Base-by-base conservation (phyloP, 2,113 vertebrate genomes). In the Barnardius zonarius region DNA sequence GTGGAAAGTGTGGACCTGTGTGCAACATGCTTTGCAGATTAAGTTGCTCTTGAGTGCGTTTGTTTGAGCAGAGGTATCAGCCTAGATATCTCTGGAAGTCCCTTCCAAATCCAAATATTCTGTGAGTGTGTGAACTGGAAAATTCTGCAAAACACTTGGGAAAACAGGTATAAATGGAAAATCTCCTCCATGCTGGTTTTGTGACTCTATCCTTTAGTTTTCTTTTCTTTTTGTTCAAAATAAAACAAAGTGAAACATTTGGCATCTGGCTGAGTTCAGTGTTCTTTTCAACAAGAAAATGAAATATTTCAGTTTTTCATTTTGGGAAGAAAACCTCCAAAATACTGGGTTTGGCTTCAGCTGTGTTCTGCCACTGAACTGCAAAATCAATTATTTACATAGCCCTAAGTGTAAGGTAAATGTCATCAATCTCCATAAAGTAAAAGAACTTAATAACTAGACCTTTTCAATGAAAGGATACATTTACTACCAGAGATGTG, bases 321-420 rank as follows among this genome's bases (percentile, higher is more conserved):
- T 96, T 88, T 94, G 86, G 73, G 83, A 93, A 92, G 83, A 70
- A 88, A 46, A 7, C 8, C 4, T 44, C 59, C 51, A 74, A 94
- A 95, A 94, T 83, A 95, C 90, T 95, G 11, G 11, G 8, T 81
- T 95, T 94, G 92, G 83, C 81, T 92, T 92, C 61, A 75, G 46
- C 39, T 37, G 11, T 48, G 18, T 91, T 82, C 83, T 89, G 57
- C 64, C 83, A 37, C 24, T 94, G 69, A 90, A 62, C 66, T 92
- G 86, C 67, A 87, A 90, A 95, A 87, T 78, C 80, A 79, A 41
- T 92, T 95, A 93, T 84, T 93, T 93, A 57, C 69, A 62, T 82
- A 82, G 86, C 66, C 57, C 11, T 69, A 96, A 84, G 74, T 69
- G 48, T 82, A 92, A 91, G 83, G 89, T 72, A 93, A 94, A 92